phyloP scores from a whole-genome alignment of 2,797 vertebrate genomes.

The Jordanella pulchra region DNA sequence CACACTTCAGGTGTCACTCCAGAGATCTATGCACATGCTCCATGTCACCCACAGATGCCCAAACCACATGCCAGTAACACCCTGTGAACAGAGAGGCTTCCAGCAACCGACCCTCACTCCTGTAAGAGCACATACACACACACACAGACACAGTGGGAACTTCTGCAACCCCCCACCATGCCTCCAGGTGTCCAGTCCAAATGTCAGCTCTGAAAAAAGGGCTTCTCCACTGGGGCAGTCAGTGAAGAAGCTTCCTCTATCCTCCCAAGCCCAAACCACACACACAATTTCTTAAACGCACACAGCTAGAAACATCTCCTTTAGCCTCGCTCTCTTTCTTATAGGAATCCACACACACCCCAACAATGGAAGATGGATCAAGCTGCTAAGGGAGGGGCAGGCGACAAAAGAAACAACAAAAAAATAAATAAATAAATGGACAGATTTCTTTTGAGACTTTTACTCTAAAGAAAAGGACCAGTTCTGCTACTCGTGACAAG shows the following conservation, averaged over 20 bases:
- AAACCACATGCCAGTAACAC: constrained; percentile 53
- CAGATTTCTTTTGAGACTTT: background rate
- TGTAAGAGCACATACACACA: constrained; percentile 26
- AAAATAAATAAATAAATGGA: background rate
- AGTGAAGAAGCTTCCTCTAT: constrained; percentile 51
- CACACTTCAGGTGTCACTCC: constrained; percentile 7
- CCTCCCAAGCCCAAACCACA: constrained; percentile 31
- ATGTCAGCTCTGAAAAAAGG: constrained; percentile 78
- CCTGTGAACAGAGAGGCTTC: constrained; percentile 54
- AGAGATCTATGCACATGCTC: constrained; percentile 13
- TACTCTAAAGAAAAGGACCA: background rate
- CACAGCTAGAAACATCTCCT: constrained; percentile 21
- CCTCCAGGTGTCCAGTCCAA: constrained; percentile 79
- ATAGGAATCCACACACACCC: constrained; percentile 48
- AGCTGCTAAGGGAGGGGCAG: constrained; percentile 25
- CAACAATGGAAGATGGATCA: constrained; percentile 44
- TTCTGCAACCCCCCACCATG: constrained; percentile 62
- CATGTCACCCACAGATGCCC: constrained; percentile 32
- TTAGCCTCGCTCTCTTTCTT: constrained; percentile 36
- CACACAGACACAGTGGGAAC: constrained; percentile 43
- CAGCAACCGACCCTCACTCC: constrained; percentile 45
- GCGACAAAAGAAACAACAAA: background rate
- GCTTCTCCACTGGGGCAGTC: constrained; percentile 64
- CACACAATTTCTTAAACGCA: background rate
- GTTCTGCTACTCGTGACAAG: background rate